These are phyloP conservation scores for Leptinotarsa tumamoca DNA, from an alignment of 2,888 invertebrate species.

Conservation along the genomic window DNA sequence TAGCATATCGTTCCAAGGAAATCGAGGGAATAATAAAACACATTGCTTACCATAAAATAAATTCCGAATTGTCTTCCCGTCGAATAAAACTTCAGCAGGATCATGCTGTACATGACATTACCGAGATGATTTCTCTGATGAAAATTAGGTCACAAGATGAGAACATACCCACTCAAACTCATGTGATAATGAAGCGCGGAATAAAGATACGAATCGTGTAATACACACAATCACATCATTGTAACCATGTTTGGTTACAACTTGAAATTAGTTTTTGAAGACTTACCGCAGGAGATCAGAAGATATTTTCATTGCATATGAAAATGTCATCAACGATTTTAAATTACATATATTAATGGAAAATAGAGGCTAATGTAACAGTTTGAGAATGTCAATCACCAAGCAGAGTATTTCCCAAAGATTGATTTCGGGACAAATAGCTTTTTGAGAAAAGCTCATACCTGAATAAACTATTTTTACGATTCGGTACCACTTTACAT, in stretches of 20 bases:
- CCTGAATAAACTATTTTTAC: too few relatives aligned
- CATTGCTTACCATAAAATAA: background rate
- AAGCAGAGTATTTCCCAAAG: too few relatives aligned
- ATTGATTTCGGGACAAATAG: too few relatives aligned
- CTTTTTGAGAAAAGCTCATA: too few relatives aligned
- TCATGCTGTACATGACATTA: background rate
- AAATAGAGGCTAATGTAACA: too few relatives aligned
- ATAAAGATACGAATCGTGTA: background rate
- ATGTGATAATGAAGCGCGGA: background rate
- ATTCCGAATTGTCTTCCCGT: background rate
- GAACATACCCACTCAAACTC: background rate
- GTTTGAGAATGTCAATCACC: too few relatives aligned
- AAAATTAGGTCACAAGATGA: background rate
- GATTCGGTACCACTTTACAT: too few relatives aligned
- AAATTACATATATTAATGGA: background rate
- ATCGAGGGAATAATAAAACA: background rate
- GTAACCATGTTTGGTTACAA: background rate
- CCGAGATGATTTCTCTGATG: background rate
- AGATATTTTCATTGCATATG: background rate
- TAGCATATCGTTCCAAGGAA: conserved; percentile 11
- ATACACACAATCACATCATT: background rate
- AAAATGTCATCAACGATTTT: background rate
- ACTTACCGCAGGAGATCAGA: background rate
- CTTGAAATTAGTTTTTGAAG: conserved; percentile 8
- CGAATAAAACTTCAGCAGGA: background rate